Base-by-base conservation (phyloP, 2,113 vertebrate genomes). In the Rhegmatorhina hoffmannsi region DNA sequence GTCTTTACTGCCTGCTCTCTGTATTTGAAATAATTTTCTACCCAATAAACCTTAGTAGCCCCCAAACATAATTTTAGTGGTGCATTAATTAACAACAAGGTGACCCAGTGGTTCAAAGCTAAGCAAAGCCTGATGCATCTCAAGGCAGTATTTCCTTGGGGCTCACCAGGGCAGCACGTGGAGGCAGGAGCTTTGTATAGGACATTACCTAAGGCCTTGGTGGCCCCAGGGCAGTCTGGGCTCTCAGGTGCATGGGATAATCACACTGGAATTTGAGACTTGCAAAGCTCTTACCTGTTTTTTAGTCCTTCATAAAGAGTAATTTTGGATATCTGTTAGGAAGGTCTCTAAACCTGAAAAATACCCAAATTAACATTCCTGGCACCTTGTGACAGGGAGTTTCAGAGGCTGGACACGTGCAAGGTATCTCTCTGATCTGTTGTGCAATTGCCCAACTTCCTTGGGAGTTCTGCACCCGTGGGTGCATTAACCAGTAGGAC, bases 1-100 rank as follows among this genome's bases (percentile, higher is more conserved):
- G 5, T 87, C 93, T 97, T 97, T 97, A 97, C 94, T 84, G 75
- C 92, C 87, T 95, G 81, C 87, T 94, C 95, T 89, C 90, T 73
- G 93, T 87, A 66, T 91, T 96, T 97, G 94, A 96, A 97, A 93
- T 96, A 94, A 84, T 95, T 97, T 97, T 95, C 87, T 97, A 97
- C 94, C 95, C 92, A 96, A 87, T 93, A 95, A 98, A 96, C 84
- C 73, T 82, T 94, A 73, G 93, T 93, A 79, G 95, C 96, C 81
- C 93, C 94, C 74, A 95, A 97, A 96, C 85, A 89, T 97, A 95
- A 91, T 84, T 96, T 94, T 80, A 95, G 91, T 1, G 5, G 25
- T 74, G 77, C 87, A 79, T 97, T 97, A 96, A 97, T 97, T 97
- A 97, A 96, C 84, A 62, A 28, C 92, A 81, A 93, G 95, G 95